These are phyloP conservation scores for Elachura formosa DNA, from an alignment of 2,113 vertebrate genomes.

Conservation along the genomic window DNA sequence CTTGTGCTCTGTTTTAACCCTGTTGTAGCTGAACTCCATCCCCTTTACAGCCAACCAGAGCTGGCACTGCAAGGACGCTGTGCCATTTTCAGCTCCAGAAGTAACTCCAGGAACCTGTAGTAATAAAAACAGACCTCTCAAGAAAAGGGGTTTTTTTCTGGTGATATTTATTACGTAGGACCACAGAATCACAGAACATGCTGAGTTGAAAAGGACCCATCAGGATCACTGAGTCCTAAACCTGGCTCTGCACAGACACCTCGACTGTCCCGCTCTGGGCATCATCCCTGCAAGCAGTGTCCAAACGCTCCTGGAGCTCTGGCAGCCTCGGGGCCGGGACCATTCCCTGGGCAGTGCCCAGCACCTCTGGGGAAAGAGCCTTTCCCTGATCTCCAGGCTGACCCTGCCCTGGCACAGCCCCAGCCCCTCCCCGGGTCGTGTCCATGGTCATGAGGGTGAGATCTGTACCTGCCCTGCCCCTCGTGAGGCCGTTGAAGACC, in stretches of 20 bases:
- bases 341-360: not conserved
- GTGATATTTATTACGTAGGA: not conserved
- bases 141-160: not conserved
- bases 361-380: not conserved
- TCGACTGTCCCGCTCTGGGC: not conserved
- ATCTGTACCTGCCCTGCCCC: not conserved
- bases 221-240: rapidly evolving
- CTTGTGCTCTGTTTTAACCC: not conserved
- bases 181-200: not conserved
- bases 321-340: not conserved
- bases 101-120: not conserved
- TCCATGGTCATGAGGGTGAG: not conserved
- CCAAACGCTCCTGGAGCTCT: not conserved
- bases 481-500: not conserved
- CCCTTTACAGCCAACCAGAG: not conserved
- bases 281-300: not conserved
- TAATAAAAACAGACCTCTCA: not conserved
- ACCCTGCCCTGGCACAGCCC: rapidly evolving
- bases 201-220: not conserved
- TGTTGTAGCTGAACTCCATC: not conserved
- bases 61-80: not conserved
- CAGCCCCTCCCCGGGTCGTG: rapidly evolving
- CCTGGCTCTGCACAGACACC: not conserved
- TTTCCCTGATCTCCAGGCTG: rapidly evolving
- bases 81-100: not conserved